Conservation (phyloP, 1,140 invertebrate species). For the Phortica variegata region DNA sequence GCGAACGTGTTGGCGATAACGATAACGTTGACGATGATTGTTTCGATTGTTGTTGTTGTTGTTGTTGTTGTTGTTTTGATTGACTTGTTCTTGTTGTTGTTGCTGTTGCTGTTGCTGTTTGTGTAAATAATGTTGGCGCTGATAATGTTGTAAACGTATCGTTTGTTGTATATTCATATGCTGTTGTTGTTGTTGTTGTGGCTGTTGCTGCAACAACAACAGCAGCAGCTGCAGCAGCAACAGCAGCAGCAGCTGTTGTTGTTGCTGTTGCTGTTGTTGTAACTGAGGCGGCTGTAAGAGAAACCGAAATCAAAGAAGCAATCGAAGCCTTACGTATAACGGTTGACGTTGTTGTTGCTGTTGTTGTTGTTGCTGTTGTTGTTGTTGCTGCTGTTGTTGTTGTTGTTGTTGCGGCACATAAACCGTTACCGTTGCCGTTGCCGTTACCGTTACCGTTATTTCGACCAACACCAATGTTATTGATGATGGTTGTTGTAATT, state of each 20-base stretch:
- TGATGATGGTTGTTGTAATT: no score
- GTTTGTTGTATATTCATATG: no score
- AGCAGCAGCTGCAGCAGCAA: slow-evolving; percentile 4
- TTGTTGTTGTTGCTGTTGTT: slow-evolving; percentile 10
- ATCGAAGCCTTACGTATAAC: slow-evolving; percentile 28
- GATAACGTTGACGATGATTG: slow-evolving; percentile 27
- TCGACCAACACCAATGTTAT: no score
- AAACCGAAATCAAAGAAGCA: no score
- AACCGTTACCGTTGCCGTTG: neutral
- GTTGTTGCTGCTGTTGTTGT: neutral
- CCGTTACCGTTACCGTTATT: no score
- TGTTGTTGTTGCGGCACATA: neutral
- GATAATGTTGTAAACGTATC: neutral
- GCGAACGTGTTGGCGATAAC: slow-evolving; percentile 18
- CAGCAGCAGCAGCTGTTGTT: slow-evolving; percentile 22
- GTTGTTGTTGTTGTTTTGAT: slow-evolving; percentile 13
- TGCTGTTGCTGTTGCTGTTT: slow-evolving; percentile 9
- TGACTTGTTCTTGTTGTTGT: slow-evolving; percentile 17
- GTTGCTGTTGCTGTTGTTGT: slow-evolving; percentile 17
- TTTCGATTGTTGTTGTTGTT: slow-evolving; percentile 20
- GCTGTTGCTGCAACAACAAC: no score
- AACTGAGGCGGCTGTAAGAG: no score
- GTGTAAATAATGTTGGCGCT: no score
- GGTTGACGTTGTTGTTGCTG: slow-evolving; percentile 22
- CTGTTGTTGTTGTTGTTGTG: no score